Conservation (phyloP, 2,888 invertebrate genomes). For the Sphinx pinastri region DNA sequence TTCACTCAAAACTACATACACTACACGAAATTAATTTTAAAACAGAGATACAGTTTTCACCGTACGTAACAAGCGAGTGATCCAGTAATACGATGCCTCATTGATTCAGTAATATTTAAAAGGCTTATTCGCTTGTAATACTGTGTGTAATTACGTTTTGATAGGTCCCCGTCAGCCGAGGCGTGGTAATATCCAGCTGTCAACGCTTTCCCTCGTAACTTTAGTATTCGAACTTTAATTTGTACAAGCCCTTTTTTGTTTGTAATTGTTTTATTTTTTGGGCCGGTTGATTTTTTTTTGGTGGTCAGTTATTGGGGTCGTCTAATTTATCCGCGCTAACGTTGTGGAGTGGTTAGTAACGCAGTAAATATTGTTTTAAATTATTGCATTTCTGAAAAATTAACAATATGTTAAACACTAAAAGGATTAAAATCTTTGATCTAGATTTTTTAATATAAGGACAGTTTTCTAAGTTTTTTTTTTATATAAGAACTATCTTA, state of each 20-base stretch:
- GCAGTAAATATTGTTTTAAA: too few relatives aligned
- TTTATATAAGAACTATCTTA: too few relatives aligned
- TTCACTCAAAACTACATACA: conserved; percentile 39
- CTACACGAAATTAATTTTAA: conserved; percentile 51
- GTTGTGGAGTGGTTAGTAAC: too few relatives aligned
- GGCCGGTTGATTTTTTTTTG: conserved; percentile 6
- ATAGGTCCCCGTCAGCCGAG: conserved; percentile 50
- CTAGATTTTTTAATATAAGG: too few relatives aligned
- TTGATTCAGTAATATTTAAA: conserved; percentile 54
- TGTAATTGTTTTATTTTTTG: conserved; percentile 22
- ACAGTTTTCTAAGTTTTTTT: too few relatives aligned
- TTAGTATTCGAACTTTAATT: conserved; percentile 25
- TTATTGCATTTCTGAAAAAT: not conserved
- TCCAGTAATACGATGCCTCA: conserved; percentile 43
- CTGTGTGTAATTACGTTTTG: conserved; percentile 62
- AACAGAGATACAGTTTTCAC: conserved; percentile 50
- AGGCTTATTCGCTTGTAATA: conserved; percentile 44
- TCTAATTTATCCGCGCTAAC: conserved; percentile 8
- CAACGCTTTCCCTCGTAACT: conserved; percentile 56
- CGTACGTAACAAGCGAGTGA: conserved; percentile 47
- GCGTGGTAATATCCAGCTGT: conserved; percentile 61
- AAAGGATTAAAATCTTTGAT: too few relatives aligned
- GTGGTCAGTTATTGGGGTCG: conserved; percentile 15
- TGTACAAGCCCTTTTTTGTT: conserved; percentile 27
- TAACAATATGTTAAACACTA: not conserved